A percentile compares a stretch with the other conserved stretches of the same genome.
Evolutionary conservation across 2,113 vertebrate species (phyloP).

Genomic region (Myanophis thanlyinensis): DNA sequence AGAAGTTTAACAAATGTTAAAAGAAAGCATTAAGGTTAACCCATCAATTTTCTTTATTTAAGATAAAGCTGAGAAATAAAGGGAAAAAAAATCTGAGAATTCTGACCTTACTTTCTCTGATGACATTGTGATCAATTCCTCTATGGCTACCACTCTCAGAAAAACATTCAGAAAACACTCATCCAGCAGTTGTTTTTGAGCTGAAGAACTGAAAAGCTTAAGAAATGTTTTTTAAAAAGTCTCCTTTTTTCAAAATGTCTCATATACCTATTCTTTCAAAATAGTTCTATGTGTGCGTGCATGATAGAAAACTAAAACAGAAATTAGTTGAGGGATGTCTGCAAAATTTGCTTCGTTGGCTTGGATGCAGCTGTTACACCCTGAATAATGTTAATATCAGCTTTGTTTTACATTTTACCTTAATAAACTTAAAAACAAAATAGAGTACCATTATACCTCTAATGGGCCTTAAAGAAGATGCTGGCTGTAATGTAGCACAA

Average conservation of each 20-base stretch:
- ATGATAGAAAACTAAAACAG: background rate
- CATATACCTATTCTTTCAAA: background rate
- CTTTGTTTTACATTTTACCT: background rate
- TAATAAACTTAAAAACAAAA: background rate
- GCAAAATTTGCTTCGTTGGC: background rate
- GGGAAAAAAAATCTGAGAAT: background rate
- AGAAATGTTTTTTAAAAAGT: background rate
- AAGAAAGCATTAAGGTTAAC: background rate
- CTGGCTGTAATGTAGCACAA: slow-evolving; percentile 22
- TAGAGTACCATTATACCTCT: too few relatives aligned
- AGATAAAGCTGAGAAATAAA: background rate
- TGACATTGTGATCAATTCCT: background rate
- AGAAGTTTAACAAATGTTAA: background rate
- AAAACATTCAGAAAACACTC: background rate
- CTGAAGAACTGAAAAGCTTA: background rate
- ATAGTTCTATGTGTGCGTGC: background rate
- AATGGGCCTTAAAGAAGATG: too few relatives aligned
- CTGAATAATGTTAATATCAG: background rate
- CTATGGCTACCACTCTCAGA: background rate
- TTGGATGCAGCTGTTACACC: background rate
- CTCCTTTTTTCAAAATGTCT: background rate
- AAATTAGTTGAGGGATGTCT: background rate
- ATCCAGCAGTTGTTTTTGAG: background rate
- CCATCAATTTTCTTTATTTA: background rate
- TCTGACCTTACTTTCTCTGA: background rate